These are phyloP conservation scores for Cerastis leucographa DNA, from an alignment of 2,888 invertebrate genomes.

Conservation along the genomic window DNA sequence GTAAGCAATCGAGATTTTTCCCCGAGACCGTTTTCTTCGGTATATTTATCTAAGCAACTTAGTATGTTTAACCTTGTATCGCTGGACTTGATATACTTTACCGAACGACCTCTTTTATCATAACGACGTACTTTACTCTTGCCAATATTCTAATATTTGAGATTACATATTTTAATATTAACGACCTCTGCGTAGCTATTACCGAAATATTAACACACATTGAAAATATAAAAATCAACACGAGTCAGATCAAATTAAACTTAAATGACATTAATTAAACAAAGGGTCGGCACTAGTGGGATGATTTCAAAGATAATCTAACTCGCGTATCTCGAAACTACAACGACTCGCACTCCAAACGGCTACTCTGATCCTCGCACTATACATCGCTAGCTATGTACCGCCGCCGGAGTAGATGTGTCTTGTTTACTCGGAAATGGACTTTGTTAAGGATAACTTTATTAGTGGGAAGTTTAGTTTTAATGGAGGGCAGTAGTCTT, in stretches of 20 bases:
- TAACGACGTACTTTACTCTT: constrained; percentile 28
- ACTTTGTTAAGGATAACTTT: constrained; percentile 77
- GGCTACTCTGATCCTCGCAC: constrained; percentile 67
- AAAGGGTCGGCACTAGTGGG: constrained; percentile 47
- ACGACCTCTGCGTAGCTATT: neutral
- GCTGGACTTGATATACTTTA: constrained; percentile 46
- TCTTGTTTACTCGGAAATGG: constrained; percentile 76
- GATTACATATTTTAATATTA: constrained; percentile 17
- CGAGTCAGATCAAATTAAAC: constrained; percentile 29
- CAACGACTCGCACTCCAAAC: constrained; percentile 55
- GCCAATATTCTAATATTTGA: constrained; percentile 39
- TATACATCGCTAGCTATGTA: constrained; percentile 69
- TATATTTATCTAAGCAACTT: constrained; percentile 59
- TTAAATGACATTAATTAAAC: constrained; percentile 48
- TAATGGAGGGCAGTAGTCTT: constrained; percentile 75
- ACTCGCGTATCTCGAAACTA: constrained; percentile 47
- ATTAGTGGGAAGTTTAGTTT: constrained; percentile 77
- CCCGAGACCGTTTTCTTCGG: constrained; percentile 42
- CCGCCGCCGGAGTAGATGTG: constrained; percentile 63
- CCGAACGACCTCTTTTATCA: constrained; percentile 41
- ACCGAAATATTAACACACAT: constrained; percentile 9
- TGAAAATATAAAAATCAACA: constrained; percentile 26
- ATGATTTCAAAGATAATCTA: constrained; percentile 58
- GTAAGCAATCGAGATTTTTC: constrained; percentile 57
- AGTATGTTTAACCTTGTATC: constrained; percentile 57